Percentiles rank a stretch among this genome's conserved stretches.
Conservation (phyloP, 1,140 invertebrate genomes). For the Geopemphigus sp. region DNA sequence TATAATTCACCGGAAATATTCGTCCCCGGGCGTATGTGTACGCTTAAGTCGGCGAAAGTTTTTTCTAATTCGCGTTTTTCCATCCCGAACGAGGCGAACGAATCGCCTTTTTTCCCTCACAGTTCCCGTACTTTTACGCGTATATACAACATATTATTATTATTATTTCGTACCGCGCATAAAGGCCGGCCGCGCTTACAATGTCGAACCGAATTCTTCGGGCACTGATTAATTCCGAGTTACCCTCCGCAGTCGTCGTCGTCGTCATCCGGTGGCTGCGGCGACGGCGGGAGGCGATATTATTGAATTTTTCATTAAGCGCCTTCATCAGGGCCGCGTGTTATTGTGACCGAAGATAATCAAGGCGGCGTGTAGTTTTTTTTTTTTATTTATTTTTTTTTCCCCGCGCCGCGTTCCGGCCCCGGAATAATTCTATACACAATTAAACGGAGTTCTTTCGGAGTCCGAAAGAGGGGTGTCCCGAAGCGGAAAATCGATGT, state of each 20-base stretch:
- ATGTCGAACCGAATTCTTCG: slow-evolving; percentile 38
- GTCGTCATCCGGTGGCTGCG: neutral
- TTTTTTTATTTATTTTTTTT: neutral
- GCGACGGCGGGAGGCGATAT: slow-evolving; percentile 5
- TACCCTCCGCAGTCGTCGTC: neutral
- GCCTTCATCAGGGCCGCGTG: slow-evolving; percentile 39
- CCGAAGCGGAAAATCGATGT: slow-evolving; percentile 45
- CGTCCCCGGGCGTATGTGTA: no score
- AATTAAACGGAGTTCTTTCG: slow-evolving; percentile 45
- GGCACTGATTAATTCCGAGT: slow-evolving; percentile 44
- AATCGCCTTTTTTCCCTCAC: no score
- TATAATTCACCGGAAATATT: no score
- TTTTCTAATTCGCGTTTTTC: no score
- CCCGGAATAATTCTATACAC: slow-evolving; percentile 43
- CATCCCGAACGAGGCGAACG: no score
- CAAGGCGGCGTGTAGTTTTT: slow-evolving; percentile 33
- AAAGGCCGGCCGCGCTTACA: slow-evolving; percentile 39
- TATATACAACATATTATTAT: no score
- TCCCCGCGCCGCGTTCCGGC: neutral
- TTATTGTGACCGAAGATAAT: slow-evolving; percentile 50
- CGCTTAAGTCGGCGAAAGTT: no score
- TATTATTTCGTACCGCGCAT: no score
- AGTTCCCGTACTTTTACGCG: no score
- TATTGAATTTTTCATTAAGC: slow-evolving; percentile 50
- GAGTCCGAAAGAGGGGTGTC: slow-evolving; percentile 2